phyloP scores from a whole-genome alignment of 1,140 invertebrate genomes.

The Tetranychus urticae region DNA sequence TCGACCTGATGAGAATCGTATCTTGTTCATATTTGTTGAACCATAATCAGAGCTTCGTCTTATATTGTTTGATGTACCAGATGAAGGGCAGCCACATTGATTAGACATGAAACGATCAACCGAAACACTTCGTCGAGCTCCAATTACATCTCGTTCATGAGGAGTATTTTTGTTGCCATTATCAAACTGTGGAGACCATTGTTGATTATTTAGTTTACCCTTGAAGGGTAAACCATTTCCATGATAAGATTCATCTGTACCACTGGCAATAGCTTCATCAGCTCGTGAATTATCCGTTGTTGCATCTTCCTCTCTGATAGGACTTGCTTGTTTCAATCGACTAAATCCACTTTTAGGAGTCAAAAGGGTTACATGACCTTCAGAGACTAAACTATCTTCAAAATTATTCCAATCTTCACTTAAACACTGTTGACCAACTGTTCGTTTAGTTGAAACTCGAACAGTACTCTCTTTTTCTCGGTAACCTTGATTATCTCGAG shows the following conservation, averaged over 20 bases:
- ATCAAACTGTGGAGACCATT: too few relatives aligned
- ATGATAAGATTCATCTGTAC: neutral
- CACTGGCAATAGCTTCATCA: slow-evolving; percentile 11
- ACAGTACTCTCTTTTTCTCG: too few relatives aligned
- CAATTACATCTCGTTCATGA: neutral
- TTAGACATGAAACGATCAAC: neutral
- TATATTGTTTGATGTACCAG: too few relatives aligned
- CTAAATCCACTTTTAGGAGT: neutral
- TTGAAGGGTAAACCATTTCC: too few relatives aligned
- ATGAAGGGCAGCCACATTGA: neutral
- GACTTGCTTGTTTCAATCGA: slow-evolving; percentile 8
- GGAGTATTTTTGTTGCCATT: too few relatives aligned
- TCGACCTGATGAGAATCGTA: slow-evolving; percentile 1
- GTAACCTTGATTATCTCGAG: too few relatives aligned
- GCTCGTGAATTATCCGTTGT: slow-evolving; percentile 7
- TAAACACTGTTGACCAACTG: neutral
- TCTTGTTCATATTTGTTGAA: slow-evolving; percentile 1
- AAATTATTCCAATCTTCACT: slow-evolving; percentile 12
- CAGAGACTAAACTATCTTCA: slow-evolving; percentile 13
- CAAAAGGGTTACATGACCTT: neutral
- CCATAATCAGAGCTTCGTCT: neutral
- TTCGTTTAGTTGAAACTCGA: too few relatives aligned
- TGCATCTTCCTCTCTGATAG: slow-evolving; percentile 16
- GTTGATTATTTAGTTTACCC: too few relatives aligned
- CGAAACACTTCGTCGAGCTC: neutral